Conservation (phyloP, 2,113 vertebrate species). For the Spea multiplicata region DNA sequence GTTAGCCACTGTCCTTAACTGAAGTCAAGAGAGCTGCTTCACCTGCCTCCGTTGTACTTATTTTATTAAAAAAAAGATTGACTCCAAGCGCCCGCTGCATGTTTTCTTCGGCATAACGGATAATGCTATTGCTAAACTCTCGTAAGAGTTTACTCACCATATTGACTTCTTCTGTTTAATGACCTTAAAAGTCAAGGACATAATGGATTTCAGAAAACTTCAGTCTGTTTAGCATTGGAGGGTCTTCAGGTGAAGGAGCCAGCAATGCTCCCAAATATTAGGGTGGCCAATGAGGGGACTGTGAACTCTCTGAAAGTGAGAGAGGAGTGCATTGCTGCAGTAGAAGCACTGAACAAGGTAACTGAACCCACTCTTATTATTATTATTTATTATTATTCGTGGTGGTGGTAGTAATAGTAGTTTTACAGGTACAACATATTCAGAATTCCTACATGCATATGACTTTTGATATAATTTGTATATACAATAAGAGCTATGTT, state of each 20-base stretch:
- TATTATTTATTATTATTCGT: too few relatives aligned
- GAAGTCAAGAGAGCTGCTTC: conserved; percentile 7
- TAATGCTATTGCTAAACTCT: not conserved
- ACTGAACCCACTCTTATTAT: not conserved
- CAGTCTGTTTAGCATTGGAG: conserved; percentile 1
- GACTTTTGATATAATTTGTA: too few relatives aligned
- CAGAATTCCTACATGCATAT: too few relatives aligned
- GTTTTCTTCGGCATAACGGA: not conserved
- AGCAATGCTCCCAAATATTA: conserved; percentile 42
- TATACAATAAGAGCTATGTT: too few relatives aligned
- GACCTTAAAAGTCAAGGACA: not conserved
- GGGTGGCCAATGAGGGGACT: conserved; percentile 37
- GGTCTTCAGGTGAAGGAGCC: conserved; percentile 2
- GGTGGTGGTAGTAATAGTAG: too few relatives aligned
- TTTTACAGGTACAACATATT: too few relatives aligned
- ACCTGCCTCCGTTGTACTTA: not conserved
- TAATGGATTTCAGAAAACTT: not conserved
- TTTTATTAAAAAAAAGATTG: not conserved
- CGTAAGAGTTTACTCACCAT: not conserved
- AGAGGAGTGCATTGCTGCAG: conserved; percentile 35
- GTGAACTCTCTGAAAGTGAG: conserved; percentile 27
- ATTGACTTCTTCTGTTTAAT: not conserved
- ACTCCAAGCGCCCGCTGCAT: not conserved
- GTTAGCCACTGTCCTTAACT: not conserved
- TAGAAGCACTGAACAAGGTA: conserved; percentile 48